A percentile compares a stretch with the other conserved stretches of the same genome.
Conservation (phyloP, 2,113 vertebrate species). For the Podarcis raffonei region DNA sequence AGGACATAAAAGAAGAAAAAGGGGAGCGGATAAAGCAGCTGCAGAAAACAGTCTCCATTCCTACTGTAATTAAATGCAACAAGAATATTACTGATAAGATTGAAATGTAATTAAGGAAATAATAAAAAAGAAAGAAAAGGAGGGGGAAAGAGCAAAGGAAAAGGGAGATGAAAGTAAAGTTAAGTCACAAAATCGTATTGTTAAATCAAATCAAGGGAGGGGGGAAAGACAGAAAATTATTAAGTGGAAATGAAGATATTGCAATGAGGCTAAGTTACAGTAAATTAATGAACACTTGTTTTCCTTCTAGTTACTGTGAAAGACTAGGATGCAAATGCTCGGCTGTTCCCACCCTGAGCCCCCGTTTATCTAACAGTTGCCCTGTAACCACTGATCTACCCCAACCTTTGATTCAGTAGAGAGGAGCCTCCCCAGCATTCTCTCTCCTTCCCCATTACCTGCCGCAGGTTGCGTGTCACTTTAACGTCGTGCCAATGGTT, state of each 20-base stretch:
- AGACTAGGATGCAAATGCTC: slow-evolving; percentile 35
- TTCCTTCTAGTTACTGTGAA: slow-evolving; percentile 39
- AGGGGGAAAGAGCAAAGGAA: slow-evolving; percentile 59
- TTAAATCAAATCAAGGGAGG: slow-evolving; percentile 57
- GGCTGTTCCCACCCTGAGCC: not conserved
- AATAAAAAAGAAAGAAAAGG: slow-evolving; percentile 61
- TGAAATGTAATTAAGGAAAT: slow-evolving; percentile 73
- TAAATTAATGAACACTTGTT: slow-evolving; percentile 16
- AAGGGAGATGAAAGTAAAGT: slow-evolving; percentile 68
- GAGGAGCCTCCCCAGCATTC: slow-evolving; percentile 13
- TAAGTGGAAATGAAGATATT: slow-evolving; percentile 58
- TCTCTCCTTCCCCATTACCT: slow-evolving; percentile 87
- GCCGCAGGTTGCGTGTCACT: slow-evolving; percentile 98
- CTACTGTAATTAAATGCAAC: slow-evolving; percentile 72
- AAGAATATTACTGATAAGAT: slow-evolving; percentile 73
- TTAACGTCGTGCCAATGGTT: slow-evolving; percentile 98
- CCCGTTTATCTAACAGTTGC: slow-evolving; percentile 9
- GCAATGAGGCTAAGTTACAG: slow-evolving; percentile 41
- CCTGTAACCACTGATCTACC: slow-evolving; percentile 7
- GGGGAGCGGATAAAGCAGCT: slow-evolving; percentile 58
- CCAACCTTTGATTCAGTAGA: not conserved
- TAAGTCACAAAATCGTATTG: slow-evolving; percentile 66
- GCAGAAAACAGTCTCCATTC: slow-evolving; percentile 62
- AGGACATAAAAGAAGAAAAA: slow-evolving; percentile 62
- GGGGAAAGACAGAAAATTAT: slow-evolving; percentile 52